Percentiles rank a stretch among this genome's conserved stretches.
Evolutionary conservation across 2,797 vertebrate species (phyloP).

Genomic region (Nannoperca australis): DNA sequence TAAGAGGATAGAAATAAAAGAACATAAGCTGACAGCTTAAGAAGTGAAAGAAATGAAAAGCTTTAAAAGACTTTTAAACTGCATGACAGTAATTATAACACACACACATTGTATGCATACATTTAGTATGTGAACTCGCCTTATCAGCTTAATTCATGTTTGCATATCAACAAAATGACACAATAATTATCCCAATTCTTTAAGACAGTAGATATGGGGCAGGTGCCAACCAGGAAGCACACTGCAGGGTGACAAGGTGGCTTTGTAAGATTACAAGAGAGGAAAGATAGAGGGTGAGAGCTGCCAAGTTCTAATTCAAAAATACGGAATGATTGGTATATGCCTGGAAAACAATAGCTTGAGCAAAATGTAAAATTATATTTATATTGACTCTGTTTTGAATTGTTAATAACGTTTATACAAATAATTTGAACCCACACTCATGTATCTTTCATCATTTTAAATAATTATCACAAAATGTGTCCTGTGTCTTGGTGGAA

Average conservation of each 20-base stretch:
- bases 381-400: not conserved
- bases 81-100: slow-evolving; percentile 16
- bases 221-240: not conserved
- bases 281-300: not conserved
- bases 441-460: slow-evolving; percentile 13
- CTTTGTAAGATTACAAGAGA: slow-evolving; percentile 1
- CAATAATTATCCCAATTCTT: not conserved
- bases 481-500: not conserved
- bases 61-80: slow-evolving; percentile 39
- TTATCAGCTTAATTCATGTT: slow-evolving; percentile 7
- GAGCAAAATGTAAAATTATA: not conserved
- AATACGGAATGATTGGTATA: not conserved
- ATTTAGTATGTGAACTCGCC: not conserved
- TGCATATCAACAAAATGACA: not conserved
- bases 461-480: not conserved
- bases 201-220: not conserved
- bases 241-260: not conserved
- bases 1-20: slow-evolving; percentile 31
- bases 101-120: not conserved
- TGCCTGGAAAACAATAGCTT: not conserved
- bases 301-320: not conserved
- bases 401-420: not conserved
- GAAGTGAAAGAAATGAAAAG: slow-evolving; percentile 31
- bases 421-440: not conserved
- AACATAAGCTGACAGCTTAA: slow-evolving; percentile 36